A percentile compares a stretch with the other conserved stretches of the same genome.
These are phyloP conservation scores for Platerodrilus igneus DNA, from an alignment of 2,888 invertebrate species.

Conservation along the genomic window DNA sequence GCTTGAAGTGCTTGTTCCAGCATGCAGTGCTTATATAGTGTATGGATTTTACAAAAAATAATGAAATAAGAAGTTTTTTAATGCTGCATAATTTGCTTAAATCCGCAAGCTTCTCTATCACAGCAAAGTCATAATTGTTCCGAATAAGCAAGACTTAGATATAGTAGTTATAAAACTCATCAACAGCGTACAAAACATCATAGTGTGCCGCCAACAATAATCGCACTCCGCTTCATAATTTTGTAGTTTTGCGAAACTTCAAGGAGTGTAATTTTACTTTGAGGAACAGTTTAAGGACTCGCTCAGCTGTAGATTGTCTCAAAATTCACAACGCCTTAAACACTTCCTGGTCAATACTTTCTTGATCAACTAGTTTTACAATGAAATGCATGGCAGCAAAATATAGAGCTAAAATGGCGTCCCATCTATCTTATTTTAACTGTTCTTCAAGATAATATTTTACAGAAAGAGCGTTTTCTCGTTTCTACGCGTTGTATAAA, in stretches of 20 bases:
- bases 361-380: constrained; percentile 33
- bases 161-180: too few relatives aligned
- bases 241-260: constrained; percentile 46
- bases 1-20: too few relatives aligned
- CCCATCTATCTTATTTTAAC: constrained; percentile 47
- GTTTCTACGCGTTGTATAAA: constrained; percentile 8
- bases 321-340: constrained; percentile 25
- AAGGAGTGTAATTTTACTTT: constrained; percentile 47
- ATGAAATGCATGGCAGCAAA: constrained; percentile 46
- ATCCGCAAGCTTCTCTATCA: too few relatives aligned
- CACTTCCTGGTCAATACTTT: constrained; percentile 11
- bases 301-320: constrained; percentile 29
- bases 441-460: constrained; percentile 42
- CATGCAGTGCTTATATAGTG: too few relatives aligned
- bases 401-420: constrained; percentile 44
- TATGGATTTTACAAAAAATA: too few relatives aligned
- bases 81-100: too few relatives aligned
- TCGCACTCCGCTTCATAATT: constrained; percentile 38
- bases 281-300: constrained; percentile 39
- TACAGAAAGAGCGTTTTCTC: constrained; percentile 27
- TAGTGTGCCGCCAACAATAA: constrained; percentile 23
- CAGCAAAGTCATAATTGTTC: too few relatives aligned
- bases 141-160: too few relatives aligned
- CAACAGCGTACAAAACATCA: constrained; percentile 14
- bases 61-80: too few relatives aligned